Base-by-base conservation (phyloP, 1,140 invertebrate species). In the Druon quercuslanigerum region DNA sequence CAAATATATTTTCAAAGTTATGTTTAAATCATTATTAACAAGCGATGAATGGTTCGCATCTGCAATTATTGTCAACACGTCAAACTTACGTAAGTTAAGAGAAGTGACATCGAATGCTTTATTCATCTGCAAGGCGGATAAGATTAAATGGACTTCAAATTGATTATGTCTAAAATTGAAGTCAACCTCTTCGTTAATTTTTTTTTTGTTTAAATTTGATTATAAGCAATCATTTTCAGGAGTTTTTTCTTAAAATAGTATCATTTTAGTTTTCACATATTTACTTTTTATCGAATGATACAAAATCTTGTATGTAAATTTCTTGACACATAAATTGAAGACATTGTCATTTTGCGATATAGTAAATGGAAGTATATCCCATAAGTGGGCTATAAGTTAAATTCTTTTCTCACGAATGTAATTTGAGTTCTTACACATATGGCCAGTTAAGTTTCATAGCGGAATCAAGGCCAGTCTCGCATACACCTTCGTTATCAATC, bases 371-470 rank as follows among this genome's bases (percentile, higher is more conserved):
- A 12, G 14, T 14, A 40, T 66, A 40, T 66, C 46, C 60, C 14
- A 33, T 66, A 66, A 66, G 60, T 66, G 60, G 60, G 6, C 60
- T 33, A 46, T 66, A 66, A 66, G 33, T 66, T 20, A 66, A 66
- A 66, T 66, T 66, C 60, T 66, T 66, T 66, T 66, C 60, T 66
- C 14, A 16, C 25, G 25, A 46, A 46, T 66, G 46, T 66, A 66
- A 66, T 16, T 66, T 66, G 33, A 66, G 25, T 66, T 66, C 60
- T 66, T 66, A 66, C 60, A 66, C 60, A 66, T 66, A 33, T 66
- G 60, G 60, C 16, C 60, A 46, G 60, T 40, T 66, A n/a, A 66
- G 16, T 40, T 66, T 66, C 60, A 66, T 66, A 66, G 60, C 46
- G 25, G 60, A 66, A 66, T 66, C 60, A 66, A 66, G 60, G 60